Conservation (phyloP, 2,888 invertebrate species). For the Lumbricus terrestris region DNA sequence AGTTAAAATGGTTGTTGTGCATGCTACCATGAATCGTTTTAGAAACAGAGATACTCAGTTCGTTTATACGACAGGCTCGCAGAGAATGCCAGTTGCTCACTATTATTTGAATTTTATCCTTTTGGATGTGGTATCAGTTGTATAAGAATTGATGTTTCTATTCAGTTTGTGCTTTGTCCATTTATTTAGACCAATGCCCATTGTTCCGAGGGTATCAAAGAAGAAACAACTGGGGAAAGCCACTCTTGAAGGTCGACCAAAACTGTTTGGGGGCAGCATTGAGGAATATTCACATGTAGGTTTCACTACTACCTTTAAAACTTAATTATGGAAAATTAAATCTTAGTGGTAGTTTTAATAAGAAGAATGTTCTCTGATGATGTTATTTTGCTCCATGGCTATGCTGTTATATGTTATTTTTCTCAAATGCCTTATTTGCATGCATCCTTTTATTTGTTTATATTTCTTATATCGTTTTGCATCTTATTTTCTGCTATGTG, state of each 20-base stretch:
- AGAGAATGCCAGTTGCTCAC: not conserved
- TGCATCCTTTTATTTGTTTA: not conserved
- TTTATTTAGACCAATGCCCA: constrained; percentile 48
- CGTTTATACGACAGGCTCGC: no score
- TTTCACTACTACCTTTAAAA: not conserved
- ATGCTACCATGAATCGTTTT: not conserved
- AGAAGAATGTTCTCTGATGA: not conserved
- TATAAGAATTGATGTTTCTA: not conserved
- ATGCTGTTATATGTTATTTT: not conserved
- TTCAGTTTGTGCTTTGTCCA: not conserved
- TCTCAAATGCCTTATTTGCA: not conserved
- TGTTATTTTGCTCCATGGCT: not conserved
- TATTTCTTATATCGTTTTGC: not conserved
- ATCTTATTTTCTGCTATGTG: not conserved
- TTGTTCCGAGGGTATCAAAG: constrained; percentile 65
- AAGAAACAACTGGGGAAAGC: constrained; percentile 64
- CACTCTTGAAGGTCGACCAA: constrained; percentile 71
- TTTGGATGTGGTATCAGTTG: not conserved
- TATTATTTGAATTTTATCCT: not conserved
- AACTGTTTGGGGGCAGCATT: constrained; percentile 84
- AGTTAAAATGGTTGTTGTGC: not conserved
- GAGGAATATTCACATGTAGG: constrained; percentile 78
- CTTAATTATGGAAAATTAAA: not conserved
- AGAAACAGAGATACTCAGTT: not conserved
- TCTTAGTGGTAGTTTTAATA: not conserved